Evolutionary conservation across 2,888 invertebrate genomes (phyloP).

Genomic region (Pristionchus arcanus): DNA sequence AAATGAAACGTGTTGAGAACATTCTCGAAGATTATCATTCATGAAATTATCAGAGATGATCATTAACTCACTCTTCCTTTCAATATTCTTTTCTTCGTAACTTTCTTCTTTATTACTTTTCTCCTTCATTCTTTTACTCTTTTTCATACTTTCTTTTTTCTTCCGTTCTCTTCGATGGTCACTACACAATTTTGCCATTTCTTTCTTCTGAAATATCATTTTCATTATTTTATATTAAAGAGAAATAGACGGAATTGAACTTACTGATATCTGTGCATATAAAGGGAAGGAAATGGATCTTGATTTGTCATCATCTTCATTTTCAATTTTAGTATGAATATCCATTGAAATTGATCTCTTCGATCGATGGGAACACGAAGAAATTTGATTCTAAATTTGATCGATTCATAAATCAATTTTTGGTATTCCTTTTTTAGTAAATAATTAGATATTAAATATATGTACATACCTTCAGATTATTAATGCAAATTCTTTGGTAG

Average conservation of each 20-base stretch:
- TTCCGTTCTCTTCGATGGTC: background rate
- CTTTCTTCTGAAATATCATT: conserved; percentile 39
- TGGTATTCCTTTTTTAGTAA: background rate
- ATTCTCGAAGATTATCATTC: background rate
- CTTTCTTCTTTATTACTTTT: background rate
- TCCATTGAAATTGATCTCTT: background rate
- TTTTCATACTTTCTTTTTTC: background rate
- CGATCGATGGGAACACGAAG: background rate
- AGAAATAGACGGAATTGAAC: background rate
- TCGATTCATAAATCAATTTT: background rate
- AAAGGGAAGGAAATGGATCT: conserved; percentile 44
- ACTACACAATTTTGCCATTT: conserved; percentile 37
- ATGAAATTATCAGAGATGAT: background rate
- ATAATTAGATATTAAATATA: background rate
- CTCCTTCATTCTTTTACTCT: conserved; percentile 27
- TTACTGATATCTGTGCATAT: conserved; percentile 49
- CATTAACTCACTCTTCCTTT: conserved; percentile 18
- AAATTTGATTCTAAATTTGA: background rate
- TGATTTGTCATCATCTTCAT: background rate
- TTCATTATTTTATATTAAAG: background rate
- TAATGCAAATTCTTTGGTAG: conserved; percentile 3
- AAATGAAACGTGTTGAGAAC: conserved; percentile 5
- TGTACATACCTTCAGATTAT: background rate
- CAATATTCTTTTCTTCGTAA: background rate
- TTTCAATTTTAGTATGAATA: background rate